These are phyloP conservation scores for Pachliopta kotzebuea DNA, from an alignment of 2,888 invertebrate genomes.

Conservation along the genomic window DNA sequence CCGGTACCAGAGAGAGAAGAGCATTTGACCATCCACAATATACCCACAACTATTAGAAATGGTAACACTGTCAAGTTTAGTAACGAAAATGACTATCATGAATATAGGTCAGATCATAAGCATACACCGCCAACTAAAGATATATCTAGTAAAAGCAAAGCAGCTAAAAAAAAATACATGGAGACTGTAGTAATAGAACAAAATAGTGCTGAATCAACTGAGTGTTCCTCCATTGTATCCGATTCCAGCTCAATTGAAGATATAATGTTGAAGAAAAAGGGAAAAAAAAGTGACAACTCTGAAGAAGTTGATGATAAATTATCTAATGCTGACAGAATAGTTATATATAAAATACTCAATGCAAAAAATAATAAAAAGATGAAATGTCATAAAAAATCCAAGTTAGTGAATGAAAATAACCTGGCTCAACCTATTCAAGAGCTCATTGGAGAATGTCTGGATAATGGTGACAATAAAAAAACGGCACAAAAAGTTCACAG, in stretches of 20 bases:
- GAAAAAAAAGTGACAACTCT: constrained; percentile 33
- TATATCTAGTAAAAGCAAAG: constrained; percentile 34
- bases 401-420: constrained; percentile 41
- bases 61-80: constrained; percentile 66
- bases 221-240: constrained; percentile 46
- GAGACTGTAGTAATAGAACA: constrained; percentile 49
- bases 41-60: constrained; percentile 53
- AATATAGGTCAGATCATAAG: constrained; percentile 69
- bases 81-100: constrained; percentile 67
- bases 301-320: constrained; percentile 38
- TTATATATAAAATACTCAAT: constrained; percentile 68
- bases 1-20: constrained; percentile 69
- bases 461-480: constrained; percentile 1
- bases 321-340: constrained; percentile 64
- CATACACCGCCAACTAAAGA: constrained; percentile 75
- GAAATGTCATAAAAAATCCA: constrained; percentile 47
- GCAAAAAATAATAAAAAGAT: constrained; percentile 47
- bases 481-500: neutral
- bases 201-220: constrained; percentile 40
- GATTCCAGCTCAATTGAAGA: constrained; percentile 55
- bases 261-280: constrained; percentile 36
- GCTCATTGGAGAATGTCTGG: neutral
- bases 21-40: constrained; percentile 61
- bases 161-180: constrained; percentile 37
- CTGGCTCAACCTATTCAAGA: constrained; percentile 28